phyloP scores from a whole-genome alignment of 92 coral and sea anemone species.

The Porites cylindrica region DNA sequence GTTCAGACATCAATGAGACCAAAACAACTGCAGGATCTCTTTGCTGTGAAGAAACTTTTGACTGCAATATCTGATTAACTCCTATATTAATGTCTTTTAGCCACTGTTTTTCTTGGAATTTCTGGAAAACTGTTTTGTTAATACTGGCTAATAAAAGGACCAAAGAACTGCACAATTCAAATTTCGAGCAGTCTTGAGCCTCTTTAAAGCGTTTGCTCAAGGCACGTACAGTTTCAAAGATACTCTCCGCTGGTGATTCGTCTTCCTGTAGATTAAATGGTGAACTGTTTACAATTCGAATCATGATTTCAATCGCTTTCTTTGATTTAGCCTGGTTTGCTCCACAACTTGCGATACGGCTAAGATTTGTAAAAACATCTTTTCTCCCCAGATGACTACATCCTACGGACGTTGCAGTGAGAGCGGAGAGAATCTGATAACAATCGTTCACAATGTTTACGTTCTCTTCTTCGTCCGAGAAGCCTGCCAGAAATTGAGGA shows the following conservation, averaged over 20 bases:
- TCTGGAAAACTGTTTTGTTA: constrained; percentile 48
- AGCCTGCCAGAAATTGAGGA: constrained; percentile 48
- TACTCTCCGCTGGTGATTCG: constrained; percentile 21
- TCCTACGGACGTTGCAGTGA: constrained; percentile 69
- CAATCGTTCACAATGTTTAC: constrained; percentile 52
- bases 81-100: constrained; percentile 64
- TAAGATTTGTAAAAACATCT: constrained; percentile 46
- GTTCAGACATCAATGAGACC: constrained; percentile 58
- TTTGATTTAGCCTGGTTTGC: not conserved
- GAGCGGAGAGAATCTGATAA: constrained; percentile 70
- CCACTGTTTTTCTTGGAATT: constrained; percentile 30
- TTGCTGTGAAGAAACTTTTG: constrained; percentile 75
- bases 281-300: constrained; percentile 59
- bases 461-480: constrained; percentile 27
- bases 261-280: constrained; percentile 63
- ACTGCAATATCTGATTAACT: constrained; percentile 79
- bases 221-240: constrained; percentile 47
- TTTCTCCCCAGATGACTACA: constrained; percentile 58
- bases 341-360: constrained; percentile 32
- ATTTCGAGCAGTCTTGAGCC: constrained; percentile 76
- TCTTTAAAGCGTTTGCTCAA: constrained; percentile 60
- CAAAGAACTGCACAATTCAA: constrained; percentile 71
- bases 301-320: constrained; percentile 58
- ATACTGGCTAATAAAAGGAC: constrained; percentile 63
- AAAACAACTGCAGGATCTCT: constrained; percentile 82